A percentile compares a stretch with the other conserved stretches of the same genome.
phyloP scores from a whole-genome alignment of 2,888 invertebrate species.

The Parnassius orleans region DNA sequence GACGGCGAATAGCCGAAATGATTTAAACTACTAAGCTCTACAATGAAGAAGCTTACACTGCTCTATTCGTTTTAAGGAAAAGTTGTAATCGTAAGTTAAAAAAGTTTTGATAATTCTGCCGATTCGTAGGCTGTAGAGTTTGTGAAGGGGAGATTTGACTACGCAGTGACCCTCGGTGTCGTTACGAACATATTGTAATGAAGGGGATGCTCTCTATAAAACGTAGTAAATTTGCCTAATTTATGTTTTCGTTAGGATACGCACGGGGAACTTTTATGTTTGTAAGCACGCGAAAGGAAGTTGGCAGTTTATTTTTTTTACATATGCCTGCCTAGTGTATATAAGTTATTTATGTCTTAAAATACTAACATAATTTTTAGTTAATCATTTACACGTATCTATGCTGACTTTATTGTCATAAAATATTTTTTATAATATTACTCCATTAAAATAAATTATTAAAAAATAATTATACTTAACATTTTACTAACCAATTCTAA shows the following conservation, averaged over 20 bases:
- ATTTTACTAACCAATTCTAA: too few relatives aligned
- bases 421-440: too few relatives aligned
- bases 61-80: constrained; percentile 63
- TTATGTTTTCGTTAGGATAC: constrained; percentile 78
- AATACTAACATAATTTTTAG: constrained; percentile 56
- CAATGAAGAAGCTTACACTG: constrained; percentile 58
- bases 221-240: constrained; percentile 74
- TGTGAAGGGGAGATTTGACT: constrained; percentile 66
- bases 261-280: constrained; percentile 78
- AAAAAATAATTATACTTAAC: too few relatives aligned
- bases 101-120: constrained; percentile 77
- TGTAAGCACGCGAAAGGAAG: constrained; percentile 75
- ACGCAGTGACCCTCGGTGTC: constrained; percentile 70
- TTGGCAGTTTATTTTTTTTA: constrained; percentile 62
- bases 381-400: constrained; percentile 49
- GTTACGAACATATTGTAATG: constrained; percentile 75
- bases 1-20: constrained; percentile 47
- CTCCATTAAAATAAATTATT: too few relatives aligned
- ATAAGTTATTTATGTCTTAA: constrained; percentile 64
- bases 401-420: constrained; percentile 38
- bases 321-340: constrained; percentile 56
- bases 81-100: constrained; percentile 78
- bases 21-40: constrained; percentile 46
- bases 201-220: constrained; percentile 76
- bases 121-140: constrained; percentile 51